phyloP scores from a whole-genome alignment of 1,140 invertebrate species.

The Heliconius hewitsoni region DNA sequence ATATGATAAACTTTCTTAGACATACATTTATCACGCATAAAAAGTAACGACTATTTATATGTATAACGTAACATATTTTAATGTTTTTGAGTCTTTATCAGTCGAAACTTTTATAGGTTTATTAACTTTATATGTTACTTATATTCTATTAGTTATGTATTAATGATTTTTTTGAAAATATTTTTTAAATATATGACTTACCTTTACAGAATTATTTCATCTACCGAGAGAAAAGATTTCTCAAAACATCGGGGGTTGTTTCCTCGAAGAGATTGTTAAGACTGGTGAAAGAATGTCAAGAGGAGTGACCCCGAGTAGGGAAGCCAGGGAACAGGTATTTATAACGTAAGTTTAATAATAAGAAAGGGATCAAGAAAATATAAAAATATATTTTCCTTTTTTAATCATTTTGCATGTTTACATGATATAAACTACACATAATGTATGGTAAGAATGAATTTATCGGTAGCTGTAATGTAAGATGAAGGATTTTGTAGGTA shows the following conservation, averaged over 20 bases:
- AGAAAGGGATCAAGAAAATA: not conserved
- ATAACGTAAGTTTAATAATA: not conserved
- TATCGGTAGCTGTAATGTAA: no score
- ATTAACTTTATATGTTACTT: no score
- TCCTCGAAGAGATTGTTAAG: not conserved
- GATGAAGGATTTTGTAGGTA: no score
- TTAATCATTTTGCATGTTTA: no score
- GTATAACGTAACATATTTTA: no score
- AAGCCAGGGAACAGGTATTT: not conserved
- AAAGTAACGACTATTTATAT: no score
- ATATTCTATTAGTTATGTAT: no score
- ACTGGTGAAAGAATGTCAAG: conserved; percentile 5
- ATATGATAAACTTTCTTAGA: no score
- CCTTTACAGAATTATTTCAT: not conserved
- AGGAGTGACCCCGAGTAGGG: conserved; percentile 5
- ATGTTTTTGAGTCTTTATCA: no score
- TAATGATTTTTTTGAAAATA: not conserved
- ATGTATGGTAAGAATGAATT: no score
- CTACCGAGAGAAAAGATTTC: not conserved
- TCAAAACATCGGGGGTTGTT: not conserved
- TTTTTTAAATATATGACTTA: not conserved
- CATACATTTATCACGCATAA: no score
- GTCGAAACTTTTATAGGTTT: not conserved
- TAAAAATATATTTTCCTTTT: not conserved
- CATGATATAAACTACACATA: no score